Percentiles rank a stretch among this genome's conserved stretches.
These are phyloP conservation scores for Vanacampus margaritifer DNA, from an alignment of 2,113 vertebrate species.

Conservation along the genomic window DNA sequence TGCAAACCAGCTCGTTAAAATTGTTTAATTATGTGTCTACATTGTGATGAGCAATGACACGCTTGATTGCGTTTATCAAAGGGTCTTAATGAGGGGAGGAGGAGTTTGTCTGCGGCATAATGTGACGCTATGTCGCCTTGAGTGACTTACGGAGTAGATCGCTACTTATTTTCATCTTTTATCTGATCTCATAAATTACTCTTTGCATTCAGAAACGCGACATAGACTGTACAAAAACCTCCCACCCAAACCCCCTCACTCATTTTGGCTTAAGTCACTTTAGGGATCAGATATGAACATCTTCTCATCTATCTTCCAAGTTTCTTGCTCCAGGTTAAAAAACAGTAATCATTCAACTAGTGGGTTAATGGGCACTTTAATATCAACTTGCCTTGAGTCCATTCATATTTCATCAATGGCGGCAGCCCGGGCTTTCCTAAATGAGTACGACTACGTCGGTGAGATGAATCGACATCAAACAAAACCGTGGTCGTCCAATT, in stretches of 20 bases:
- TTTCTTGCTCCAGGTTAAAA: constrained; percentile 46
- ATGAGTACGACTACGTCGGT: background rate
- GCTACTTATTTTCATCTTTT: background rate
- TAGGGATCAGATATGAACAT: constrained; percentile 41
- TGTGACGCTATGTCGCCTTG: constrained; percentile 29
- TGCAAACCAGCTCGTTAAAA: constrained; percentile 53
- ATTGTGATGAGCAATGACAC: constrained; percentile 69
- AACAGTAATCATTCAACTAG: constrained; percentile 49
- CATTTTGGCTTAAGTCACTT: constrained; percentile 21
- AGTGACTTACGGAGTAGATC: background rate
- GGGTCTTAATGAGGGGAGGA: constrained; percentile 44
- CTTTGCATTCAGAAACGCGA: constrained; percentile 2
- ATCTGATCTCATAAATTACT: background rate
- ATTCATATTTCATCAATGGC: constrained; percentile 69
- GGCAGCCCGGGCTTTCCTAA: constrained; percentile 11
- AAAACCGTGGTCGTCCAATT: constrained; percentile 54
- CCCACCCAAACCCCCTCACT: no score
- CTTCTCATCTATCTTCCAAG: constrained; percentile 38
- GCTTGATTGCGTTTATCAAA: constrained; percentile 64
- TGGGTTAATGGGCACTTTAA: constrained; percentile 41
- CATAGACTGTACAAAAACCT: no score
- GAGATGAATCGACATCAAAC: constrained; percentile 62
- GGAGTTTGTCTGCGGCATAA: constrained; percentile 31
- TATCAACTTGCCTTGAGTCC: constrained; percentile 30
- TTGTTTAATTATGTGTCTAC: constrained; percentile 53